phyloP scores from a whole-genome alignment of 2,113 vertebrate species.

The Tyrannus savana region DNA sequence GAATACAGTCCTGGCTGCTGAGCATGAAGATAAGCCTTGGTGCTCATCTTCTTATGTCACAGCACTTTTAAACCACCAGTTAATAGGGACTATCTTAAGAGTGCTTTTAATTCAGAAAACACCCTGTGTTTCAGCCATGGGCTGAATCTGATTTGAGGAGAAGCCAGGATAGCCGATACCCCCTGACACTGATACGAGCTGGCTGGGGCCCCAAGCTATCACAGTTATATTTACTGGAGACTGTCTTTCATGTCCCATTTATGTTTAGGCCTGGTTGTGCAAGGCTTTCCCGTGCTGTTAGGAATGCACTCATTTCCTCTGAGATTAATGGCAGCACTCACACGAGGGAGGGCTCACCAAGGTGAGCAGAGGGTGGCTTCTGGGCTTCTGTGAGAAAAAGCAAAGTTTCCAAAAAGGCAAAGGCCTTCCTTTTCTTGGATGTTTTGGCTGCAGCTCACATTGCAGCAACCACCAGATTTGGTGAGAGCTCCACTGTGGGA shows the following conservation, averaged over 20 bases:
- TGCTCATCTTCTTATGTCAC: rapidly evolving
- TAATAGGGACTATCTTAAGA: neutral
- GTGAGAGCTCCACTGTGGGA: neutral
- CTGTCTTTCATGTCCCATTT: neutral
- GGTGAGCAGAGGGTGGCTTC: neutral
- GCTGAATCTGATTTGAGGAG: neutral
- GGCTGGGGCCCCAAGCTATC: neutral
- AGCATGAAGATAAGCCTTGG: rapidly evolving
- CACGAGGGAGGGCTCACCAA: neutral
- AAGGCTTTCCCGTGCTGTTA: neutral
- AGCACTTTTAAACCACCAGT: neutral
- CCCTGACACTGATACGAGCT: neutral
- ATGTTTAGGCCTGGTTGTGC: conserved; percentile 7
- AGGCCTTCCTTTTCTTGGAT: neutral
- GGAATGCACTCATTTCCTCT: neutral
- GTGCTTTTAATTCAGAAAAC: neutral
- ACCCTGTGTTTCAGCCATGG: neutral
- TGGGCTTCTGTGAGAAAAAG: neutral
- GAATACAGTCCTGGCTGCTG: neutral
- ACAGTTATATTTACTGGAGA: neutral
- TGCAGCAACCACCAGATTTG: neutral
- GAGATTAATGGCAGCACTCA: neutral
- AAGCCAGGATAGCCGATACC: neutral
- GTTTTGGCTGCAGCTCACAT: neutral
- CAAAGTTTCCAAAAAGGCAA: neutral